Evolutionary conservation across 2,888 invertebrate genomes (phyloP).

Genomic region (Philonicus albiceps): DNA sequence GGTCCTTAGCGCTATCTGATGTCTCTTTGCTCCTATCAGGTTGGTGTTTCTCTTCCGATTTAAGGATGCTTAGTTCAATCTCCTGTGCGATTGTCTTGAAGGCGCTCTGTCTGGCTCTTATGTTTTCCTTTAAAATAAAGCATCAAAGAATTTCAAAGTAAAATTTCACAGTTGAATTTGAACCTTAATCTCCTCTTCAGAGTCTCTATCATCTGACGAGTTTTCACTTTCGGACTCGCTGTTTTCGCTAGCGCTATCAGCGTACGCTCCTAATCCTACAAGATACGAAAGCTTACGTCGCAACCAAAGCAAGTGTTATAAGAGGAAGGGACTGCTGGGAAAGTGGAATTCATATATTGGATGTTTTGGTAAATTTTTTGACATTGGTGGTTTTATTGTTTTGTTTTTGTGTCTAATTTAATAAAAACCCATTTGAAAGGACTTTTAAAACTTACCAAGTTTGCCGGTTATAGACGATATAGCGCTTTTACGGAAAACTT

Average conservation of each 20-base stretch:
- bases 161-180: neutral
- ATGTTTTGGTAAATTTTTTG: neutral
- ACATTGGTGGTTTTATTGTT: neutral
- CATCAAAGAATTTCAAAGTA: neutral
- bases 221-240: conserved; percentile 66
- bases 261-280: conserved; percentile 86
- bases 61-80: conserved; percentile 43
- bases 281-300: conserved; percentile 52
- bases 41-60: conserved; percentile 44
- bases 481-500: conserved; percentile 80
- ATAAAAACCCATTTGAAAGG: conserved; percentile 44
- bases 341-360: neutral
- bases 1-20: neutral
- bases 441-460: conserved; percentile 79
- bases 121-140: conserved; percentile 43
- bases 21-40: conserved; percentile 22
- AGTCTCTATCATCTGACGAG: conserved; percentile 66
- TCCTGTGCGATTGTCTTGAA: conserved; percentile 47
- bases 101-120: conserved; percentile 42
- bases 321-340: neutral
- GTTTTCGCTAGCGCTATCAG: conserved; percentile 72
- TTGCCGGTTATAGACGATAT: conserved; percentile 89
- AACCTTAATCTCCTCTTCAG: conserved; percentile 80
- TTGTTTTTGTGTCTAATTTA: conserved; percentile 21
- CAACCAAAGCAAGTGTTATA: neutral